Percentiles rank a stretch among this genome's conserved stretches.
Conservation (phyloP, 2,797 vertebrate genomes). For the Crypturellus tataupa region DNA sequence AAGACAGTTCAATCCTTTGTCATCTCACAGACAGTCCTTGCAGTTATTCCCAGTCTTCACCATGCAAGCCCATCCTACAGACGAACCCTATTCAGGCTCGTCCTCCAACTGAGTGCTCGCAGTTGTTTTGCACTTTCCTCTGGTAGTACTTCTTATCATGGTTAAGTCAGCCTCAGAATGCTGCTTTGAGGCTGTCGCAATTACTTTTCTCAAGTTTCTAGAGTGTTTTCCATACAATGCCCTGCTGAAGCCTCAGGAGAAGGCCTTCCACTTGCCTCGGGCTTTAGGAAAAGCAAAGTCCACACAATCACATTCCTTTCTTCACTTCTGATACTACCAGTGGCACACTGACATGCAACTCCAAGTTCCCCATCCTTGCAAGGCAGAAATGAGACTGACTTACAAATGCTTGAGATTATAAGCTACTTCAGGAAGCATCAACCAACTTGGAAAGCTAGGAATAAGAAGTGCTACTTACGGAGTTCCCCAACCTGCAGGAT, state of each 20-base stretch:
- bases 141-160: background rate
- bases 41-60: background rate
- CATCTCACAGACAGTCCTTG: background rate
- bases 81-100: background rate
- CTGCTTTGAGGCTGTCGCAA: background rate
- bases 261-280: background rate
- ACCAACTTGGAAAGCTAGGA: background rate
- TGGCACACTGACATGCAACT: background rate
- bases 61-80: background rate
- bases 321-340: background rate
- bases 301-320: background rate
- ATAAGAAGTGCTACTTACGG: conserved; percentile 85
- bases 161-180: background rate
- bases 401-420: background rate
- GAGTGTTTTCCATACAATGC: background rate
- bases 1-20: background rate
- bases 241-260: background rate
- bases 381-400: background rate
- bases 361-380: background rate
- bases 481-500: conserved; percentile 97
- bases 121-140: background rate
- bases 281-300: background rate
- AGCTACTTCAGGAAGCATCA: background rate
- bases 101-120: background rate
- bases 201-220: background rate